Conservation (phyloP, 2,888 invertebrate species). For the Erebia ligea region DNA sequence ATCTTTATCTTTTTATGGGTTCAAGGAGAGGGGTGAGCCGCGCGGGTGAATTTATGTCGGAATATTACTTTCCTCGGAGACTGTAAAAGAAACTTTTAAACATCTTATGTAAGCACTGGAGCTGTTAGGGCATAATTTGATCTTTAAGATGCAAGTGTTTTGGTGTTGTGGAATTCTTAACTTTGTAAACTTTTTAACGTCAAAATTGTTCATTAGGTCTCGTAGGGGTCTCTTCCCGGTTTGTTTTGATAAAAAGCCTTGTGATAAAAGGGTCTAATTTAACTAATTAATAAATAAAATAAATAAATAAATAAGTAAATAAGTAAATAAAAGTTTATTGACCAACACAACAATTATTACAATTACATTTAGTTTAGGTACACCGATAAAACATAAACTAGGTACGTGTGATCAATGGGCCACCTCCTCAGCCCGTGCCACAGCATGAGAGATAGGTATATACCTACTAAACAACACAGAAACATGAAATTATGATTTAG, state of each 20-base stretch:
- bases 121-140: slow-evolving; percentile 23
- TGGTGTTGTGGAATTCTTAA: background rate
- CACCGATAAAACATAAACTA: too few relatives aligned
- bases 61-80: slow-evolving; percentile 62
- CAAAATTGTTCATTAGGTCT: background rate
- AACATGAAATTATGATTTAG: too few relatives aligned
- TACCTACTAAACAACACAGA: too few relatives aligned
- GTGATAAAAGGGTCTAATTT: background rate
- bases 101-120: slow-evolving; percentile 47
- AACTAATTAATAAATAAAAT: background rate
- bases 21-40: slow-evolving; percentile 59
- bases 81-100: slow-evolving; percentile 74
- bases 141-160: slow-evolving; percentile 20
- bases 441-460: too few relatives aligned
- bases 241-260: background rate
- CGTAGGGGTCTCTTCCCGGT: background rate
- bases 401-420: too few relatives aligned
- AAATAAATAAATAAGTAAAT: too few relatives aligned
- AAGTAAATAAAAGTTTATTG: too few relatives aligned
- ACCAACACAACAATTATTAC: too few relatives aligned
- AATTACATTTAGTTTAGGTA: too few relatives aligned
- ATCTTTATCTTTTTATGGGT: slow-evolving; percentile 74
- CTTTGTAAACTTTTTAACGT: slow-evolving; percentile 1
- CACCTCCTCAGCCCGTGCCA: too few relatives aligned
- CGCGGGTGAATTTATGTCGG: slow-evolving; percentile 63